Evolutionary conservation across 2,888 invertebrate genomes (phyloP), one percentile per base, ranked within the genome.

Genomic region (Copidosoma aretas): DNA sequence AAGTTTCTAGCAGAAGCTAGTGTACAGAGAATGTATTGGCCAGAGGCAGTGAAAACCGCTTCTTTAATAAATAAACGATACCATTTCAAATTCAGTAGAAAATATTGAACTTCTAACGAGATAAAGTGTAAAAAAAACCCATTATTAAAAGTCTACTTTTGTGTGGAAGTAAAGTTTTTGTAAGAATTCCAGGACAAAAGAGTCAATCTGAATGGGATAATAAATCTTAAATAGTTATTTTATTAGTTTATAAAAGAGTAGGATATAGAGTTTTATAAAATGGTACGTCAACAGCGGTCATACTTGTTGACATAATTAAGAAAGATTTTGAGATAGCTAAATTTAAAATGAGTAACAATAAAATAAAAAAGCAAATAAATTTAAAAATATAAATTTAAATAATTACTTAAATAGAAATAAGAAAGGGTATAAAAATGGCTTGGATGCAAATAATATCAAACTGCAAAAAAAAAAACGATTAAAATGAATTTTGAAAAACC

Each of bases 201-300:
- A 73, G 75, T 71, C 74, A 71, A 72, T 66, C 57, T 64, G 77
- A 78, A 71, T 77, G 76, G 76, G 76, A 77, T 65, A 67, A 74
- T 58, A 76, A 77, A 73, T 60, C 63, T 22, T 21, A 58, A 15
- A 19, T 53, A 57, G 75, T 74, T 61, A 60, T 77, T 19, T 73
- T 77, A 71, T 56, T 78, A 2, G 78, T 76, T 24, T 79, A 77
- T 73, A 74, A 60, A 68, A 75, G 75, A 24, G 72, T 46, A 73
- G 64, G 77, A 21, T 77, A 78, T 63, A 57, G 46, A 64, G 25
- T 57, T 21, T 22, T 57, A n/a, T n/a, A 46, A 17, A 58, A 64
- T 58, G 39, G 17, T n/a, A 58, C n/a, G 46, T 17, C 57, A 15
- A 24, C 49, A 17, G 25, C 46, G 10, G 57, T 46, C 19, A 43